Evolutionary conservation across 2,888 invertebrate genomes (phyloP), one percentile per base, ranked within the genome.

Genomic region (Lordiphosa fenestrarum): DNA sequence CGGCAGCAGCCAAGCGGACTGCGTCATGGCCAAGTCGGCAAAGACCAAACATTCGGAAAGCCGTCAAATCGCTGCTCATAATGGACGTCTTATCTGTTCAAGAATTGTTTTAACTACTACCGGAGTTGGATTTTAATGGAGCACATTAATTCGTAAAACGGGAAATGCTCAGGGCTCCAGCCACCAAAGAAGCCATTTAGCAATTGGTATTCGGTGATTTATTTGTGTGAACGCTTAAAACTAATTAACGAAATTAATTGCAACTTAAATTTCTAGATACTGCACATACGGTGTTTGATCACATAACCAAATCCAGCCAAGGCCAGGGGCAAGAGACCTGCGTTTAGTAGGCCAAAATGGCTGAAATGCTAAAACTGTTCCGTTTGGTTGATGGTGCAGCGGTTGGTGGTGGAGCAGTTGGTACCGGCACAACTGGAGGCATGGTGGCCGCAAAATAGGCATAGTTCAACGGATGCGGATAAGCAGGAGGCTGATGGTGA

Each of bases 341-440:
- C 2, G 6, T 6, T 64, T 42, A 83, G 56, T 82, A 85, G 5
- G 90, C 90, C 65, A 90, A 81, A 68, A 90, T 90, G 15, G 89
- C 89, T 0, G 90, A 89, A 67, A 90, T 90, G 52, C 90, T 88
- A 54, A 90, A 90, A 56, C 86, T 88, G 52, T 85, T 89, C 56
- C 87, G 85, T 62, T 87, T 89, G 65, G 68, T 61, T 58, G 74
- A 51, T 19, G 54, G 66, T 55, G 48, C 70, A 48, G 12, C 10
- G 46, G 40, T 41, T 53, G 36, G 9, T 21, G 46, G 38, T 33
- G 53, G 47, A 6, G 70, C 19, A 6, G 42, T 2, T 2, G 63
- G 38, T 30, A 30, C 30, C 2, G 66, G 54, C 39, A 69, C 9
- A 15, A 53, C 25, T 25, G 66, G 58, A 19, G 19, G 19, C 4